Evolutionary conservation across 2,888 invertebrate genomes (phyloP).

Genomic region (Anticlea derivata): DNA sequence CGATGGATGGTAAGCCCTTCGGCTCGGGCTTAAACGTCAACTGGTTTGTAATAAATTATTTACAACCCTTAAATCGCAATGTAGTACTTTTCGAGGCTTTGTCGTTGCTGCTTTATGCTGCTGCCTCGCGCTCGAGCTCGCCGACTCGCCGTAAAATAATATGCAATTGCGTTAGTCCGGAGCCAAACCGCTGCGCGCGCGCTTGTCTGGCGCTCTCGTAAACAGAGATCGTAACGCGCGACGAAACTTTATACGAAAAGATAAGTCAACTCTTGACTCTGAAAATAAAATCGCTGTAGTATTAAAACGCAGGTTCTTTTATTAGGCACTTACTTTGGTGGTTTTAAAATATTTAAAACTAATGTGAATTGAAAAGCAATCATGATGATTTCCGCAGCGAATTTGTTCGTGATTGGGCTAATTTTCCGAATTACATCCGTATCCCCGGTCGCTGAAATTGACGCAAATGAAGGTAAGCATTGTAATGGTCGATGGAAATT

Average conservation of each 20-base stretch:
- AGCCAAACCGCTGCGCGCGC: slow-evolving; percentile 43
- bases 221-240: slow-evolving; percentile 18
- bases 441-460: slow-evolving; percentile 69
- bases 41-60: too few species aligned
- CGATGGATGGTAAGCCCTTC: too few species aligned
- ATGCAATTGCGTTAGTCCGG: slow-evolving; percentile 28
- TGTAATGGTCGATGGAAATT: not conserved
- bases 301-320: too few species aligned
- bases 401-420: slow-evolving; percentile 64
- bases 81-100: not conserved
- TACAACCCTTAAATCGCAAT: too few species aligned
- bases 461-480: slow-evolving; percentile 64
- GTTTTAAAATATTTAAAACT: slow-evolving; percentile 10
- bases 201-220: slow-evolving; percentile 39
- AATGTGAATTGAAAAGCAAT: slow-evolving; percentile 37
- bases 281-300: too few species aligned
- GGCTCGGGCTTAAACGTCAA: too few species aligned
- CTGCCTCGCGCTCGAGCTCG: too few species aligned
- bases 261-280: not conserved
- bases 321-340: not conserved
- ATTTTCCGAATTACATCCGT: slow-evolving; percentile 66
- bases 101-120: not conserved
- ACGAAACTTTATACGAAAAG: slow-evolving; percentile 22
- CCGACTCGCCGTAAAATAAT: not conserved
- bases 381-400: slow-evolving; percentile 52